Evolutionary conservation across 23 tunicate genomes (phyloP).

Genomic region (Pegea sp.): DNA sequence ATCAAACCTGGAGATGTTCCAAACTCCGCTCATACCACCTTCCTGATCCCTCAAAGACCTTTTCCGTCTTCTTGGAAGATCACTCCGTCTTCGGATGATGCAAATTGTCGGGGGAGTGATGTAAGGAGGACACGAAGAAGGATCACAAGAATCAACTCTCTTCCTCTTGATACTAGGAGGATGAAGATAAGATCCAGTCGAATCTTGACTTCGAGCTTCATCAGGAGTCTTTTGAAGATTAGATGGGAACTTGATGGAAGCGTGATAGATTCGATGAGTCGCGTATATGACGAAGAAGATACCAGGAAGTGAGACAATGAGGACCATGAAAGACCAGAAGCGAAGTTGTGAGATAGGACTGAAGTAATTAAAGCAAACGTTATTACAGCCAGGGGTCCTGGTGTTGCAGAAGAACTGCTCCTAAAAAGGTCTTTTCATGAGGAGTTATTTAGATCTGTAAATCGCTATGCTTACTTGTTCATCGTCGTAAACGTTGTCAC

Average conservation of each 20-base stretch:
- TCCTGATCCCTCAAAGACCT: too few species aligned
- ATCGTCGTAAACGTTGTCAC: slow-evolving; percentile 87
- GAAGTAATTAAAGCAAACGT: slow-evolving; percentile 79
- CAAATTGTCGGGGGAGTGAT: slow-evolving; percentile 26
- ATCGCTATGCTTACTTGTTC: slow-evolving; percentile 47
- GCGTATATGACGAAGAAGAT: slow-evolving; percentile 63
- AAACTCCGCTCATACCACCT: too few species aligned
- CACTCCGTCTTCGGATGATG: slow-evolving; percentile 8
- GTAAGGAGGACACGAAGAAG: slow-evolving; percentile 5
- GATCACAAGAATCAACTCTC: slow-evolving; percentile 2
- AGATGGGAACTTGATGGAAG: slow-evolving; percentile 57
- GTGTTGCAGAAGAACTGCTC: slow-evolving; percentile 79
- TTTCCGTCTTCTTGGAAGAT: too few species aligned
- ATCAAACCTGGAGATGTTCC: too few species aligned
- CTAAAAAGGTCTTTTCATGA: slow-evolving; percentile 6
- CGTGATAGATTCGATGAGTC: slow-evolving; percentile 71
- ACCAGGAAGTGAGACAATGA: slow-evolving; percentile 55
- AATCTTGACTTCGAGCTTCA: slow-evolving; percentile 11
- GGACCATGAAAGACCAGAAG: slow-evolving; percentile 92
- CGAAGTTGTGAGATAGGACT: slow-evolving; percentile 85
- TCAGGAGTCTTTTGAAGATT: too few species aligned
- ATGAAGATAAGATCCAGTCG: slow-evolving; percentile 10
- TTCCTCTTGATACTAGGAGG: slow-evolving; percentile 11
- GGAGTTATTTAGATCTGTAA: neutral
- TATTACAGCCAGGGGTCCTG: slow-evolving; percentile 67